Evolutionary conservation across 2,113 vertebrate genomes (phyloP).

Genomic region (Tringa solitaria): DNA sequence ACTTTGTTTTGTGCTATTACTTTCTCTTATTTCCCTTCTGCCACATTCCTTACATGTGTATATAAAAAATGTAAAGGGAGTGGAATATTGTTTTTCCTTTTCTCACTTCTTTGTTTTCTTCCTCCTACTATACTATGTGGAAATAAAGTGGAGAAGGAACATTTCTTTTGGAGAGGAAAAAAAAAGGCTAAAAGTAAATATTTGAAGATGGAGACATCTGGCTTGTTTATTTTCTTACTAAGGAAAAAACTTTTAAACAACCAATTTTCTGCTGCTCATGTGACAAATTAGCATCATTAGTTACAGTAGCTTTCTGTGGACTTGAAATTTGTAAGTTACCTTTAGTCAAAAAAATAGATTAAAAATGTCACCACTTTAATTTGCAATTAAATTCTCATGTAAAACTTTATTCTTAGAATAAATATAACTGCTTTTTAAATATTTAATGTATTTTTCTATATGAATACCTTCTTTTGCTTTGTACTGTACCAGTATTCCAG

Average conservation of each 20-base stretch:
- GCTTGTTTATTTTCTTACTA: neutral
- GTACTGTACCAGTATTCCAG: neutral
- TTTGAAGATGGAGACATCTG: neutral
- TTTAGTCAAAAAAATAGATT: neutral
- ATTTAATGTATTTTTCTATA: neutral
- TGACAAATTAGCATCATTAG: neutral
- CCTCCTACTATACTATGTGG: neutral
- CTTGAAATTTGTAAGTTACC: neutral
- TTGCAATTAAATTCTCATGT: neutral
- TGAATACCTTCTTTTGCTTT: neutral
- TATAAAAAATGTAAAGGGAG: neutral
- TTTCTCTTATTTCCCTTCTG: neutral
- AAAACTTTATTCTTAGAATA: neutral
- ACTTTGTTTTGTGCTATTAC: neutral
- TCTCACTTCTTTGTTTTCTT: neutral
- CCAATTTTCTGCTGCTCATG: neutral
- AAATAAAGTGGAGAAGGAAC: neutral
- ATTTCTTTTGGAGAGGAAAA: neutral
- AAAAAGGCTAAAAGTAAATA: neutral
- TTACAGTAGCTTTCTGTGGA: neutral
- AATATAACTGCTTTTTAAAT: neutral
- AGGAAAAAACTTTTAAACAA: neutral
- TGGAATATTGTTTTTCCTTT: neutral
- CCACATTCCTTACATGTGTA: neutral
- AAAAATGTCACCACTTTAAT: neutral